Evolutionary conservation across 1,140 invertebrate genomes (phyloP).

Genomic region (Lepidotrigona ventralis): DNA sequence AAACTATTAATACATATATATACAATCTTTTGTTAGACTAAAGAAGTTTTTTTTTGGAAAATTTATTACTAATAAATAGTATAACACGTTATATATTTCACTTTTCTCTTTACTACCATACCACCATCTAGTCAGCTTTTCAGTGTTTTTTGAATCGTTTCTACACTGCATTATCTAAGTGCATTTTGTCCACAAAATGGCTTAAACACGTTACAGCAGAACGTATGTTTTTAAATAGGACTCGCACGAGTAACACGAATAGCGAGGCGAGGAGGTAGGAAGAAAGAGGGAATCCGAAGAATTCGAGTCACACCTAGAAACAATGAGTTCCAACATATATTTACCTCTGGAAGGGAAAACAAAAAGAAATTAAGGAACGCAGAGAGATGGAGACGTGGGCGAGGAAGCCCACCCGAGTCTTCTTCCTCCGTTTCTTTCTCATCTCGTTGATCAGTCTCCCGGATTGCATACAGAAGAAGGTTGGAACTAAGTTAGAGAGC

Average conservation of each 20-base stretch:
- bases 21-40: too few relatives aligned
- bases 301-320: constrained; percentile 65
- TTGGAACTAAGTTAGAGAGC: constrained; percentile 17
- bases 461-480: not conserved
- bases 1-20: too few relatives aligned
- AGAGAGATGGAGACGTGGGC: constrained; percentile 39
- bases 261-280: constrained; percentile 24
- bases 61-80: too few relatives aligned
- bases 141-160: too few relatives aligned
- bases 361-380: constrained; percentile 31
- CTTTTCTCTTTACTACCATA: too few relatives aligned
- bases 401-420: constrained; percentile 40
- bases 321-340: constrained; percentile 48
- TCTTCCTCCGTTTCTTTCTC: constrained; percentile 45
- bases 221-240: not conserved
- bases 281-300: constrained; percentile 53
- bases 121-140: too few relatives aligned
- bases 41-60: too few relatives aligned
- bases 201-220: not conserved
- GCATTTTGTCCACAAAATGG: too few relatives aligned
- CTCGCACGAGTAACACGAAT: constrained; percentile 11
- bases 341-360: constrained; percentile 28
- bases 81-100: too few relatives aligned
- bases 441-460: not conserved
- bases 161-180: too few relatives aligned